Conservation (phyloP, 1,140 invertebrate species). For the Diabrotica virgifera region DNA sequence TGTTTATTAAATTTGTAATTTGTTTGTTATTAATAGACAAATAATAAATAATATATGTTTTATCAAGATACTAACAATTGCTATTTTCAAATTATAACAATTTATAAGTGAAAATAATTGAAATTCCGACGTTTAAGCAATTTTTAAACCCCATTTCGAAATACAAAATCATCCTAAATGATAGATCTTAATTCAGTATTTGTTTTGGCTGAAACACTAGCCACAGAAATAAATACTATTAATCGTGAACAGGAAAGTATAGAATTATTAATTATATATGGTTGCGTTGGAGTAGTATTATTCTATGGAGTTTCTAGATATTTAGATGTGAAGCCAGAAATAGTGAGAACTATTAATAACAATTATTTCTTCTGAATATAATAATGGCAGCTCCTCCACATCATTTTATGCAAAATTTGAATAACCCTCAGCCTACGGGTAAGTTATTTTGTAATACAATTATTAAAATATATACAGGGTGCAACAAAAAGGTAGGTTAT, state of each 20-base stretch:
- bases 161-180: conserved; percentile 14
- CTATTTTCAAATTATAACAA: no score
- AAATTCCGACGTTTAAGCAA: no score
- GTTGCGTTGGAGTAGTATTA: conserved; percentile 16
- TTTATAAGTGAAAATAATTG: no score
- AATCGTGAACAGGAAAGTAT: conserved; percentile 18
- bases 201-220: conserved; percentile 17
- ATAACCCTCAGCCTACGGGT: conserved; percentile 53
- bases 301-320: conserved; percentile 20
- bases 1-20: no score
- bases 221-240: conserved; percentile 17
- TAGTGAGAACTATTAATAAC: conserved; percentile 15
- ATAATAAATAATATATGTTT: no score
- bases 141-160: no score
- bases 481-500: no score
- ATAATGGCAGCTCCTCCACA: conserved; percentile 58
- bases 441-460: not conserved
- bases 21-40: no score
- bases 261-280: conserved; percentile 20
- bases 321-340: conserved; percentile 18
- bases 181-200: conserved; percentile 17
- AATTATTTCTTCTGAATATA: conserved; percentile 14
- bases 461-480: no score
- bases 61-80: no score
- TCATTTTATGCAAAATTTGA: conserved; percentile 57